Conservation (phyloP, 2,797 vertebrate genomes). For the Pitangus sulphuratus region DNA sequence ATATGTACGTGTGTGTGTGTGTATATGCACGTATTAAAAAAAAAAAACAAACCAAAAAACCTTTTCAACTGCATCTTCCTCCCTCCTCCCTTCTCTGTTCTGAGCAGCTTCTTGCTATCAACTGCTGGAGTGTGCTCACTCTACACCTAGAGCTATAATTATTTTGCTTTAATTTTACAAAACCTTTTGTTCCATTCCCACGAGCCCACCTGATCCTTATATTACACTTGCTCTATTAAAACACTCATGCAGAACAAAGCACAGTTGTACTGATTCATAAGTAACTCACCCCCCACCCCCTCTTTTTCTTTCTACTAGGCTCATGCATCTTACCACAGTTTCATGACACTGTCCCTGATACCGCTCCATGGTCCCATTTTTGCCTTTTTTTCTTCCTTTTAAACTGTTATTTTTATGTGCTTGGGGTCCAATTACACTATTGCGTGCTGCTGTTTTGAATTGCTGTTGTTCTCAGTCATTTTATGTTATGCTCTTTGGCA, state of each 20-base stretch:
- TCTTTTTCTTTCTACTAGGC: constrained; percentile 47
- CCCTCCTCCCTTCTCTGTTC: constrained; percentile 60
- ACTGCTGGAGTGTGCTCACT: constrained; percentile 77
- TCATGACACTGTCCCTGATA: constrained; percentile 59
- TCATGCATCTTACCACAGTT: constrained; percentile 66
- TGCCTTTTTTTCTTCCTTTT: constrained; percentile 6
- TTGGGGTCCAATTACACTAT: constrained; percentile 49
- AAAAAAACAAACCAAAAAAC: not conserved
- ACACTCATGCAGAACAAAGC: constrained; percentile 84
- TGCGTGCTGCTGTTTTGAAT: constrained; percentile 53
- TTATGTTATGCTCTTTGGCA: constrained; percentile 59
- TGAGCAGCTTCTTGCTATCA: constrained; percentile 78
- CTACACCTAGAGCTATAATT: constrained; percentile 84
- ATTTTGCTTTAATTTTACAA: constrained; percentile 85
- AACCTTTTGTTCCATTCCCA: constrained; percentile 85
- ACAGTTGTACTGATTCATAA: constrained; percentile 82
- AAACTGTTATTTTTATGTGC: constrained; percentile 40
- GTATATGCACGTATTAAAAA: not conserved
- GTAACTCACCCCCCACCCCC: constrained; percentile 67
- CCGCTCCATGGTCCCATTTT: constrained; percentile 38
- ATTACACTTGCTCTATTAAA: constrained; percentile 83
- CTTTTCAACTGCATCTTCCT: constrained; percentile 31
- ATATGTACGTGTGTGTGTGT: not conserved
- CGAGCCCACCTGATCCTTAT: constrained; percentile 83
- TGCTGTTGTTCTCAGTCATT: constrained; percentile 62